Evolutionary conservation across 35 echinoderm and acorn worm species (phyloP).

Genomic region (Chiridota heheva): DNA sequence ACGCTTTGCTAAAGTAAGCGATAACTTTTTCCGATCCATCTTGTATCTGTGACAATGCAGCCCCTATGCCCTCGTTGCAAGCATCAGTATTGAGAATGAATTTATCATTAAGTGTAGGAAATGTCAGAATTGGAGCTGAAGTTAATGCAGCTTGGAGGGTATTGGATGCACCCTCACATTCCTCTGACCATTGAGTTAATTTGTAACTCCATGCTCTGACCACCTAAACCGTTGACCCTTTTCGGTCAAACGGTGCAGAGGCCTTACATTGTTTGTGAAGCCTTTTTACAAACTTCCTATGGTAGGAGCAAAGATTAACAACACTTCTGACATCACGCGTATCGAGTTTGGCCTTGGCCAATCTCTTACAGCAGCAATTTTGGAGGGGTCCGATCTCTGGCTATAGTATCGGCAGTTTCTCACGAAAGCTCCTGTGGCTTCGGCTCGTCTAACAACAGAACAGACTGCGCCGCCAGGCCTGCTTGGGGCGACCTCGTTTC

Average conservation of each 20-base stretch:
- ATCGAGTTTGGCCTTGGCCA: constrained; percentile 31
- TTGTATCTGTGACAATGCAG: constrained; percentile 52
- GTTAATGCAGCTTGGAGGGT: constrained; percentile 13
- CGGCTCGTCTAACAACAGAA: no score
- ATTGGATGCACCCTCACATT: constrained; percentile 45
- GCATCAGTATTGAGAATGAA: constrained; percentile 58
- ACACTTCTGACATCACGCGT: constrained; percentile 25
- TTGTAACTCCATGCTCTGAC: no score
- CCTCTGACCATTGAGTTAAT: no score
- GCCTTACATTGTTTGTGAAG: constrained; percentile 28
- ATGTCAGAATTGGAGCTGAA: constrained; percentile 38
- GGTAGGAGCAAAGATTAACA: constrained; percentile 35
- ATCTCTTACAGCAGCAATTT: constrained; percentile 27
- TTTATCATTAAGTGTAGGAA: constrained; percentile 8
- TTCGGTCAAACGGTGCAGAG: constrained; percentile 11
- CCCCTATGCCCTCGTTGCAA: constrained; percentile 28
- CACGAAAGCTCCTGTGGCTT: no score
- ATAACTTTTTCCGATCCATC: constrained; percentile 54
- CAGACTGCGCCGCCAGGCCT: no score
- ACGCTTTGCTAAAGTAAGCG: constrained; percentile 34
- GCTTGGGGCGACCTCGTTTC: no score
- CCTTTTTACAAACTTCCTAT: constrained; percentile 42
- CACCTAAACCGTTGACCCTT: neutral
- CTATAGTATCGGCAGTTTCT: no score
- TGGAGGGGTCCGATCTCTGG: constrained; percentile 29